Evolutionary conservation across 2,888 invertebrate genomes (phyloP).

Genomic region (Adelphocoris suturalis): DNA sequence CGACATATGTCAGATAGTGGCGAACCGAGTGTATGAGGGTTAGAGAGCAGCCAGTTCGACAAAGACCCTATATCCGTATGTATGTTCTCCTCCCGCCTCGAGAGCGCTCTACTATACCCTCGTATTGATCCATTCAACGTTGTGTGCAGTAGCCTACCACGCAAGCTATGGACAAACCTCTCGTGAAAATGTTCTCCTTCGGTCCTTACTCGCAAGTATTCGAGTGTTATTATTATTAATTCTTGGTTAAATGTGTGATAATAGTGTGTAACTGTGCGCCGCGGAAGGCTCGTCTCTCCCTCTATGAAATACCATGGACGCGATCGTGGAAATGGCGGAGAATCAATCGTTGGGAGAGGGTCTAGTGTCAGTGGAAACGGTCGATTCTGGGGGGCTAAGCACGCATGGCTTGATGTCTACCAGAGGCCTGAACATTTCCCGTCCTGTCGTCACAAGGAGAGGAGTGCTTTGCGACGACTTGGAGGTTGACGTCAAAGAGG

Average conservation of each 20-base stretch:
- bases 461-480: conserved; percentile 76
- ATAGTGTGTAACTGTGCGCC: conserved; percentile 73
- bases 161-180: conserved; percentile 74
- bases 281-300: conserved; percentile 72
- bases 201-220: conserved; percentile 72
- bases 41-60: conserved; percentile 56
- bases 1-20: conserved; percentile 64
- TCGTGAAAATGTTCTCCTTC: conserved; percentile 74
- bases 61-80: conserved; percentile 59
- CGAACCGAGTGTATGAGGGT: conserved; percentile 54
- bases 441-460: conserved; percentile 75
- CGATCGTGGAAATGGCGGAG: conserved; percentile 76
- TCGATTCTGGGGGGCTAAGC: conserved; percentile 79
- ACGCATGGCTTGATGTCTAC: conserved; percentile 78
- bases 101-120: conserved; percentile 62
- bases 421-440: conserved; percentile 74
- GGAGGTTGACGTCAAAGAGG: conserved; percentile 79
- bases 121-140: conserved; percentile 72
- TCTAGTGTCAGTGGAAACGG: conserved; percentile 78
- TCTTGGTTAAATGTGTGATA: conserved; percentile 71
- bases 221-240: conserved; percentile 72
- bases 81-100: conserved; percentile 62
- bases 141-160: conserved; percentile 75
- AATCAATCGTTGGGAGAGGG: conserved; percentile 76
- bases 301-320: conserved; percentile 76